Evolutionary conservation across 53 echinoderm and acorn worm species (phyloP).

Genomic region (Actinopyga echinites): DNA sequence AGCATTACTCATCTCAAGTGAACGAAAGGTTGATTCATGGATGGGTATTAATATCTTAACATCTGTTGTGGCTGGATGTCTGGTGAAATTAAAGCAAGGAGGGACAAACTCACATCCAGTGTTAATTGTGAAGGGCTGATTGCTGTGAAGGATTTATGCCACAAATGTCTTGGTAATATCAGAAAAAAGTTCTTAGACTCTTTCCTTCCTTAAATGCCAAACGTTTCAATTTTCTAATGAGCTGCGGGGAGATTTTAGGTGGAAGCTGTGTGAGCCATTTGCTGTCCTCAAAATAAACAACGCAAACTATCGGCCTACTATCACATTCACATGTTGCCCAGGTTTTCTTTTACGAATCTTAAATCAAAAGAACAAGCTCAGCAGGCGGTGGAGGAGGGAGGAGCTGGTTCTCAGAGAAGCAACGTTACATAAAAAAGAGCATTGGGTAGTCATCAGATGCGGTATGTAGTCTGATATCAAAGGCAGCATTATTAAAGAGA

Average conservation of each 20-base stretch:
- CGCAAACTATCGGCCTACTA: constrained; percentile 18
- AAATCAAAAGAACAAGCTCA: background rate
- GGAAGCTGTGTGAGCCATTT: constrained; percentile 14
- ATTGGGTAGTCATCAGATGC: no score
- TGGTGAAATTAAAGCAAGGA: background rate
- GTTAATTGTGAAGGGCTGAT: constrained; percentile 13
- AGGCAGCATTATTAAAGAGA: no score
- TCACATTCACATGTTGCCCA: constrained; percentile 21
- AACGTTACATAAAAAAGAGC: background rate
- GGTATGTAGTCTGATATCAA: no score
- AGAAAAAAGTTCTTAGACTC: background rate
- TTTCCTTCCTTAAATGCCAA: background rate
- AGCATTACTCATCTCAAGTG: no score
- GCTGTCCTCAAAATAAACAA: constrained; percentile 35
- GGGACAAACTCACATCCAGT: background rate
- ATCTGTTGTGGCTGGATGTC: background rate
- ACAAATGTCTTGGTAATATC: background rate
- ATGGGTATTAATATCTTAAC: background rate
- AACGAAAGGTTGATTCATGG: constrained; percentile 1
- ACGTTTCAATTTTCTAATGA: constrained; percentile 37
- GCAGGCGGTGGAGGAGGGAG: background rate
- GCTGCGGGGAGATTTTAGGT: constrained; percentile 16
- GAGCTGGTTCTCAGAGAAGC: background rate
- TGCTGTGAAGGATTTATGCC: background rate
- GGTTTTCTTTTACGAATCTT: constrained; percentile 32